phyloP scores from a whole-genome alignment of 2,797 vertebrate genomes.

The Dromococcyx pavoninus region DNA sequence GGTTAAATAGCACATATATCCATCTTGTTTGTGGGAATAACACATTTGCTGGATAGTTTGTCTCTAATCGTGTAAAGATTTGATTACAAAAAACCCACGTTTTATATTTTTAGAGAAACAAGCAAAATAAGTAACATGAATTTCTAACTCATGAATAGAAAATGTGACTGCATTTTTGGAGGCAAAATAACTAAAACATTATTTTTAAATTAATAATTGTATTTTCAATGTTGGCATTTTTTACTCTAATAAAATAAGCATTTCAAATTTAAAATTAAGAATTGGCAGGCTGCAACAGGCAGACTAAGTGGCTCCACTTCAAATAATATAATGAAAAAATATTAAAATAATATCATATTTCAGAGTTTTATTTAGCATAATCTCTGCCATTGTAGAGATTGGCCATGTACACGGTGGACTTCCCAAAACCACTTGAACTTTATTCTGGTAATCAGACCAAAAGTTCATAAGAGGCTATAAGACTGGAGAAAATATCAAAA shows the following conservation, averaged over 20 bases:
- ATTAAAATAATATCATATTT: conserved; percentile 37
- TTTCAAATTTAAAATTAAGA: conserved; percentile 63
- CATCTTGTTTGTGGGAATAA: background rate
- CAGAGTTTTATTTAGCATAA: background rate
- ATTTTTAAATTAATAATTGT: background rate
- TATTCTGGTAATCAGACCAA: background rate
- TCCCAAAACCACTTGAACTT: background rate
- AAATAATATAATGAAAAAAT: conserved; percentile 53
- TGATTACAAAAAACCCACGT: background rate
- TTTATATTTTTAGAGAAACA: background rate
- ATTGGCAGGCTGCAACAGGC: conserved; percentile 32
- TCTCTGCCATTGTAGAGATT: background rate
- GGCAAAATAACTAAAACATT: conserved; percentile 2
- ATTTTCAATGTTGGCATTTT: conserved; percentile 31
- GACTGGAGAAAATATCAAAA: background rate
- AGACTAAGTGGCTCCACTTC: conserved; percentile 60
- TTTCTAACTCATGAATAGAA: conserved; percentile 13
- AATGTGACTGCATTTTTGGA: conserved; percentile 7
- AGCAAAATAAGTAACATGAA: background rate
- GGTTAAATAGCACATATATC: background rate
- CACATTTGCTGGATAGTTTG: background rate
- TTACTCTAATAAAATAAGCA: conserved; percentile 34
- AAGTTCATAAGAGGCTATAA: background rate
- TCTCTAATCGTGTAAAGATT: background rate
- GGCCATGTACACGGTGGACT: background rate